phyloP scores from a whole-genome alignment of 2,888 invertebrate genomes.

The Leptarthrus brevirostris region DNA sequence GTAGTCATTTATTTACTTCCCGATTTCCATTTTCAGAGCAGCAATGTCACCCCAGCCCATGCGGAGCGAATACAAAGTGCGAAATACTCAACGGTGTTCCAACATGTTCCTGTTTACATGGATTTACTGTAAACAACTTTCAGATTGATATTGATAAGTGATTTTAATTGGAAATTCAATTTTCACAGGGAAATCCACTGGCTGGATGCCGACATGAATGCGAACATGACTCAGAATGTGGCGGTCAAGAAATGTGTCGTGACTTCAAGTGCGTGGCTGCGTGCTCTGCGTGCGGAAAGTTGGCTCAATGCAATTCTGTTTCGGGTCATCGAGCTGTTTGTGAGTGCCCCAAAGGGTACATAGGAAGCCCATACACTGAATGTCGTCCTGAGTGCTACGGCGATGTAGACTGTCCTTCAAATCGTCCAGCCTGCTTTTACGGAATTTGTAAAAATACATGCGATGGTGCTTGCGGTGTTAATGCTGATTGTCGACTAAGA shows the following conservation, averaged over 20 bases:
- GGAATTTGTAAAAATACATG: constrained; percentile 88
- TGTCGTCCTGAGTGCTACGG: constrained; percentile 85
- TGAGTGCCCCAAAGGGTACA: constrained; percentile 84
- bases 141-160: too few relatives aligned
- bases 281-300: constrained; percentile 81
- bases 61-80: constrained; percentile 84
- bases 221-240: constrained; percentile 81
- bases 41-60: constrained; percentile 84
- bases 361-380: constrained; percentile 80
- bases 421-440: constrained; percentile 82
- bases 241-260: constrained; percentile 77
- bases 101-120: constrained; percentile 81
- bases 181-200: constrained; percentile 76
- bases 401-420: constrained; percentile 81
- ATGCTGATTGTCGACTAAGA: constrained; percentile 82
- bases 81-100: constrained; percentile 81
- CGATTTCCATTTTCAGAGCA: constrained; percentile 72
- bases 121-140: constrained; percentile 69
- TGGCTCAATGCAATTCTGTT: constrained; percentile 82
- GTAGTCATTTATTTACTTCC: neutral
- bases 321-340: constrained; percentile 81
- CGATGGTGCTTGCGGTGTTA: constrained; percentile 81
- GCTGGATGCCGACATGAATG: constrained; percentile 86
- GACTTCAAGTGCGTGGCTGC: constrained; percentile 81
- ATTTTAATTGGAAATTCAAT: neutral